Evolutionary conservation across 2,888 invertebrate species (phyloP).

Genomic region (Chloroclystis v-ata): DNA sequence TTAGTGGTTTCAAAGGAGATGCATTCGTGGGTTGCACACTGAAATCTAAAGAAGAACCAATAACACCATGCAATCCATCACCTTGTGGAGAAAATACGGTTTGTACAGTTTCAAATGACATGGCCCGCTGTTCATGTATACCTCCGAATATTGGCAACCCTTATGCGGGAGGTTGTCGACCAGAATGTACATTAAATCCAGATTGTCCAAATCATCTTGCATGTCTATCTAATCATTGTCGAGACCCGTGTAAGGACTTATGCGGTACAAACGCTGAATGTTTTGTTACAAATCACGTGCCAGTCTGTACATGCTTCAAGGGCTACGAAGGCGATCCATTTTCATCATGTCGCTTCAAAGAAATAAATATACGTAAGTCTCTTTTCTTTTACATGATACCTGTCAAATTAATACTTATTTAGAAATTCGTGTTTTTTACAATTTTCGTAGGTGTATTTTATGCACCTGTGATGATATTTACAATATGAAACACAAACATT

Average conservation of each 20-base stretch:
- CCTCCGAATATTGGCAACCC: conserved; percentile 93
- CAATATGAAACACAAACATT: too few relatives aligned
- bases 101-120: conserved; percentile 83
- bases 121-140: conserved; percentile 88
- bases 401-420: too few relatives aligned
- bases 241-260: conserved; percentile 90
- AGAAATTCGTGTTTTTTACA: too few relatives aligned
- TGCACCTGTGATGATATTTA: too few relatives aligned
- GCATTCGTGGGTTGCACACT: conserved; percentile 88
- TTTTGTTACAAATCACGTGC: conserved; percentile 87
- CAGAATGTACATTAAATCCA: conserved; percentile 89
- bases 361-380: conserved; percentile 74
- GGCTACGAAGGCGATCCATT: conserved; percentile 92
- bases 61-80: conserved; percentile 85
- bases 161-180: conserved; percentile 89
- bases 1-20: conserved; percentile 87
- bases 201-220: conserved; percentile 88
- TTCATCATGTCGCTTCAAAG: conserved; percentile 81
- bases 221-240: conserved; percentile 89
- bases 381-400: not conserved
- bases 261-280: conserved; percentile 92
- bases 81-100: conserved; percentile 92
- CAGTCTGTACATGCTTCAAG: conserved; percentile 86
- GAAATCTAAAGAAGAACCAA: conserved; percentile 59
- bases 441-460: too few relatives aligned